Evolutionary conservation across 2,888 invertebrate genomes (phyloP), one percentile per base, ranked within the genome.

Genomic region (Seladonia tumulorum): DNA sequence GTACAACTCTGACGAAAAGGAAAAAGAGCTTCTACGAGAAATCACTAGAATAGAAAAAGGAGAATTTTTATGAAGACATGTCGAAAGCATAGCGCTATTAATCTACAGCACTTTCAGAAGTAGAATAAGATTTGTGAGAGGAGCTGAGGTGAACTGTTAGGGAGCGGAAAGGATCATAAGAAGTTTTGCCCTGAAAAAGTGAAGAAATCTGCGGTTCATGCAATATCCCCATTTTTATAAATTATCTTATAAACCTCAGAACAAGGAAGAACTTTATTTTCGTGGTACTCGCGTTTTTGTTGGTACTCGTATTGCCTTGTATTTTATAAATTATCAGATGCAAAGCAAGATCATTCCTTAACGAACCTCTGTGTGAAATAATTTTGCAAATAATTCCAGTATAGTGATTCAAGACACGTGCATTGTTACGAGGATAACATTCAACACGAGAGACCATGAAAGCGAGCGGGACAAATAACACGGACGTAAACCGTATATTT

Each of bases 391-490:
- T 14, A 16, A 63, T 60, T 25, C 14, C 25, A 25, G 25, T 60
- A 60, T 22, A 60, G 12, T 25, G 25, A 60, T 63, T 29, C 25
- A 29, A 63, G 60, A 25, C 14, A 25, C 29, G 14, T n/a, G n/a
- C 14, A 63, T 16, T 63, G 60, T 63, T 29, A 2, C 60, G 60
- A 2, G 25, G 29, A 63, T 63, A 63, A 63, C 60, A 63, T 29
- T 63, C 60, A 16, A 63, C 5, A 16, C 25, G 29, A 63, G 29
- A 29, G 60, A 66, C 35, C 10, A 49, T 18, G 60, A 16, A 29
- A 73, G 74, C 85, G 70, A 74, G 76, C 76, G 45, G 68, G 18
- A 39, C 66, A 79, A 76, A 79, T 79, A 81, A 79, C 76, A 76
- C 75, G 75, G 35, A 71, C n/a, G 53, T 63, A 78, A 78, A 76